Evolutionary conservation across 2,113 vertebrate species (phyloP).

Genomic region (Psittacula cyanocephala): DNA sequence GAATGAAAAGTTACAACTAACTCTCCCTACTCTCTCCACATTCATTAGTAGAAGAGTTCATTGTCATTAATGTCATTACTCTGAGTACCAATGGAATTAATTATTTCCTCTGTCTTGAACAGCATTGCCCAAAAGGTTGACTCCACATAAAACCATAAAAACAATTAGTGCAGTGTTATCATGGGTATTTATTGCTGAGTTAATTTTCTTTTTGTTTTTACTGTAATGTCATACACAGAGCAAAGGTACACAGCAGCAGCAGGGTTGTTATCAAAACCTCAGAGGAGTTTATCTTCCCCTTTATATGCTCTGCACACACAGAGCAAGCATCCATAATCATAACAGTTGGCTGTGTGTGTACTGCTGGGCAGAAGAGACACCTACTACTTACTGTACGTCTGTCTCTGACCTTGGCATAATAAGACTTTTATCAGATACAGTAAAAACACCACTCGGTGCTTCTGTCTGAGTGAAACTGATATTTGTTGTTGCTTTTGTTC

Average conservation of each 20-base stretch:
- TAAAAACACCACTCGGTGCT: background rate
- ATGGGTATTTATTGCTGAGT: background rate
- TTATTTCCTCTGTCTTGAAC: background rate
- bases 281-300: background rate
- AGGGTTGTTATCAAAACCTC: background rate
- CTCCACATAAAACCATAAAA: background rate
- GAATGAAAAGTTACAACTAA: background rate
- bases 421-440: background rate
- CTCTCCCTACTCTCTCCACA: background rate
- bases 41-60: background rate
- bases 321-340: background rate
- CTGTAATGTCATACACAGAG: background rate
- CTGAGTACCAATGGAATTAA: background rate
- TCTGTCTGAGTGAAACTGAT: background rate
- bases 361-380: background rate
- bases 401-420: background rate
- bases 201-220: conserved; percentile 11
- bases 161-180: background rate
- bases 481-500: background rate
- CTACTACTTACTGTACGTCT: background rate
- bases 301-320: background rate
- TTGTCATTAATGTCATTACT: background rate
- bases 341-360: background rate
- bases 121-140: background rate
- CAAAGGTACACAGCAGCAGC: background rate